Evolutionary conservation across 2,888 invertebrate species (phyloP), one percentile per base, ranked within the genome.

Genomic region (Xestobium rufovillosum): DNA sequence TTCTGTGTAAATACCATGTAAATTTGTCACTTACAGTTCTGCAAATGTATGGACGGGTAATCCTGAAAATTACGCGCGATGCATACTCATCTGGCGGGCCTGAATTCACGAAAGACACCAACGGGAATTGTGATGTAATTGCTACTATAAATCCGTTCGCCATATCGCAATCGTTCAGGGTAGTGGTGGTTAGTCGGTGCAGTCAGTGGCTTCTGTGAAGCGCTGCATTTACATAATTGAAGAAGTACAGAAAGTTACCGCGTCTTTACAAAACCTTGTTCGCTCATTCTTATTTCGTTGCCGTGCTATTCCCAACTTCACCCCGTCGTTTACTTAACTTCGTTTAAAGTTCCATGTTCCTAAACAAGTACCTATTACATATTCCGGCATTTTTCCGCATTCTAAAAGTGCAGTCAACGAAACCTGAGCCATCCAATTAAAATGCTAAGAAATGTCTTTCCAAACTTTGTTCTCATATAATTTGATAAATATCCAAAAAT

Each of bases 141-240:
- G 47, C 47, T 43, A 40, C 41, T 42, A 47, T 47, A 50, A 50
- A 50, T 50, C 50, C 41, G 44, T 46, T 45, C 46, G 44, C 42
- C 48, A 48, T 48, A 49, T 46, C 47, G 44, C 44, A 40, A 44
- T 49, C 42, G 46, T 38, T 46, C 46, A 36, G 6, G 23, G 23
- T 19, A n/a, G 23, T n/a, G 23, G 23, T n/a, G 6, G 23, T 19
- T 6, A n/a, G 23, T 19, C 23, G 23, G 23, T n/a, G 23, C 6
- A 6, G 44, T 41, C 43, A 35, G 34, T 39, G 44, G 43, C 41
- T 39, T 36, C 42, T 41, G 40, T 38, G 49, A 50, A 52, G 49
- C 45, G 39, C 43, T 48, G 46, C 52, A 59, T 59, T 59, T 59
- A 50, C 59, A 59, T 58, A 61, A 60, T 60, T 60, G 60, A 60